Base-by-base conservation (phyloP, 2,888 invertebrate genomes). In the Tribolium freemani region DNA sequence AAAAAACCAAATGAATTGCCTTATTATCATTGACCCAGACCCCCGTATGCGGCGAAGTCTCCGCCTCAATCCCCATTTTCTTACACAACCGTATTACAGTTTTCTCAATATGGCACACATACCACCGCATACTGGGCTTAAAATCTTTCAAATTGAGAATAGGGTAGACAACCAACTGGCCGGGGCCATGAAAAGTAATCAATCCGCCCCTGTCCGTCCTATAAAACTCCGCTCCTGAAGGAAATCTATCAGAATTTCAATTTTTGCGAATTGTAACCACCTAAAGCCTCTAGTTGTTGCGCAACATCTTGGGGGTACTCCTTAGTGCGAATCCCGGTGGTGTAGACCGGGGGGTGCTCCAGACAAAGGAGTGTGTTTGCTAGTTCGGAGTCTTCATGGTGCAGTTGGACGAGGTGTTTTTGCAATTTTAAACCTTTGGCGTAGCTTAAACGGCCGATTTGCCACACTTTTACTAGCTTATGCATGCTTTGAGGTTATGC, bases 151-250 rank as follows among this genome's bases (percentile, higher is more conserved):
- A 88, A 87, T 99, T 93, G 26, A 99, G 87, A 57, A 99, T 90
- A 0, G 99, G 99, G 87, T 99, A 99, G 0, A 92, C 96, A 1
- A 99, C 96, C 20, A 99, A 88, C 85, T 99, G 99, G 0, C 99
- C 99, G 0, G 97, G 98, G 0, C 99, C 99, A 84, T 99, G 99
- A 86, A 97, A 99, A 1, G 99, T 99, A 57, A 99, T 97, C 0
- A 99, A 89, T 0, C 99, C 99, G 3, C 99, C 99, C 60, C 99
- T 90, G 87, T 98, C 93, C 0, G 98, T 96, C 78, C 92, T 91
- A 79, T 90, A 88, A 84, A 97, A 98, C 69, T 97, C 96, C 0
- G 98, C 98, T 9, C 94, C 94, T 60, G 68, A 53, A 76, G 75
- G 38, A 50, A 48, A 68, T 54, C 1, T 0, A 20, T 45, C 5